Base-by-base conservation (phyloP, 2,113 vertebrate genomes). In the Alaudala cheleensis region DNA sequence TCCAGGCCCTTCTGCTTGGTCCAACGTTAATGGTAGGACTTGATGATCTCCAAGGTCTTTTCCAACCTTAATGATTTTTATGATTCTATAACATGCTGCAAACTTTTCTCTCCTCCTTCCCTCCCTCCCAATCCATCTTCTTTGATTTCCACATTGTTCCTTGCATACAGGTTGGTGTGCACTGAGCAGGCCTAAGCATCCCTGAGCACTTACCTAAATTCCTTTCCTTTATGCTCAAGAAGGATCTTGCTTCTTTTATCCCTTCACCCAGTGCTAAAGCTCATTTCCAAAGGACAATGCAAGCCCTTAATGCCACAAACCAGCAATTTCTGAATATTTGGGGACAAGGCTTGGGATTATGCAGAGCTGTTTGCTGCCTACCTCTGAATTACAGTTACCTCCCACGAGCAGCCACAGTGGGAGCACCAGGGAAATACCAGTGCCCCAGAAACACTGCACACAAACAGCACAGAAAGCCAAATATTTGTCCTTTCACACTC, bases 261-360 rank as follows among this genome's bases (percentile, higher is more conserved):
- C 57, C 4, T 56, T 65, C 71, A 20, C n/a, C 61, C 85, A 25
- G 3, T 0, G 1, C 29, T 9, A 28, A 64, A 34, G 5, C 62
- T 83, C 44, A 8, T 80, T 96, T 90, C 53, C 42, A 53, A 62
- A 77, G 64, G 65, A 79, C 92, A 85, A 78, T 39, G 7, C 60
- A 78, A 61, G 71, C 14, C 7, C 70, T 92, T 67, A 29, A 47
- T 22, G 79, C 62, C 78, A 74, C 57, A 69, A 78, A 81, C 25
- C 21, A 49, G 54, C 5, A 0, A 45, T 49, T 77, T 86, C 83
- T 61, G 67, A 93, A 73, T 93, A 45, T 88, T 11, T 86, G 81
- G 93, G 81, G 89, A 86, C 89, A 93, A 95, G 93, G 93, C 67
- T 58, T 47, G 82, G 89, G 83, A 81, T 95, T 95, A 81, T 88